phyloP scores from a whole-genome alignment of 2,113 vertebrate species.

The Phalacrocorax carbo region DNA sequence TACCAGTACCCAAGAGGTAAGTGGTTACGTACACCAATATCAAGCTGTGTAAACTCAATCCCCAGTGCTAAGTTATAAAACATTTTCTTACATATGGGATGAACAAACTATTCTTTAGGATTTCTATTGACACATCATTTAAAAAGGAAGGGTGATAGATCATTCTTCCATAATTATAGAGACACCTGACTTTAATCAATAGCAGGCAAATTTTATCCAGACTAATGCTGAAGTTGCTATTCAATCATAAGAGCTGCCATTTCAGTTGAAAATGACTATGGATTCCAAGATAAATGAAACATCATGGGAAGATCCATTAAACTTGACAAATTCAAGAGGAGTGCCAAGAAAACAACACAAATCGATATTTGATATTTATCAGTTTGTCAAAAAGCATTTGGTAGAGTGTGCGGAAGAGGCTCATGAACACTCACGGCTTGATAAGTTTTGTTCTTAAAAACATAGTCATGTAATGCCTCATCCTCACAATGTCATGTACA shows the following conservation, averaged over 20 bases:
- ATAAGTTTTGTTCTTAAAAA: background rate
- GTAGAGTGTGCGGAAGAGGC: background rate
- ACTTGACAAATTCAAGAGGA: constrained; percentile 46
- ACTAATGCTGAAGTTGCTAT: constrained; percentile 28
- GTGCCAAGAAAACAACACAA: constrained; percentile 46
- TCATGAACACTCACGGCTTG: background rate
- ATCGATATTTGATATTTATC: constrained; percentile 61
- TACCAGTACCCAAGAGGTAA: background rate
- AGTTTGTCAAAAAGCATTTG: constrained; percentile 51
- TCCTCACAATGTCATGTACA: background rate
- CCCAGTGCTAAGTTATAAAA: background rate
- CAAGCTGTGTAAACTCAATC: background rate
- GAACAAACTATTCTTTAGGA: constrained; percentile 5
- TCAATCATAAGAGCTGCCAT: constrained; percentile 41
- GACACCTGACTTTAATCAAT: constrained; percentile 12
- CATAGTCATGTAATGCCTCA: background rate
- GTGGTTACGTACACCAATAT: background rate
- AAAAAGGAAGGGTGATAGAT: background rate
- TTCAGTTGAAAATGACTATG: constrained; percentile 31
- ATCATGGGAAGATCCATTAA: constrained; percentile 32
- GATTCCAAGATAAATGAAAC: constrained; percentile 58
- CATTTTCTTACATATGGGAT: background rate
- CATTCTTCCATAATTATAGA: constrained; percentile 10
- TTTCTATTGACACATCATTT: background rate
- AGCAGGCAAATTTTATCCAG: constrained; percentile 9